These are phyloP conservation scores for Harpagoxenus sublaevis DNA, from an alignment of 2,888 invertebrate genomes.

Conservation along the genomic window DNA sequence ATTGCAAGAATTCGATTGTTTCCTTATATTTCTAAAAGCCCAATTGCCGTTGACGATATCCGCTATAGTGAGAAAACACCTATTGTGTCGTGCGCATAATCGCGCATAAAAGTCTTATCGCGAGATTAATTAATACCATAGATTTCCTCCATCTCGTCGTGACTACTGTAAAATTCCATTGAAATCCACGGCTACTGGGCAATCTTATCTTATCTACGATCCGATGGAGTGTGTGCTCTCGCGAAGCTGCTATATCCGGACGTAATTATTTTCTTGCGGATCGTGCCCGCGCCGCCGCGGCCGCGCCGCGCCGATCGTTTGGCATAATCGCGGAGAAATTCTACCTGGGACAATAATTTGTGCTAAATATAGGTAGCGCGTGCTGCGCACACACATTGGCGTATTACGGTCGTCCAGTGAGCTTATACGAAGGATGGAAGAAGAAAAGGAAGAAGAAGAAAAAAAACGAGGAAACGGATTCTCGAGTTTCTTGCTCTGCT, in stretches of 20 bases:
- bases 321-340: constrained; percentile 81
- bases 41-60: not conserved
- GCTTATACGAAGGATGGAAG: constrained; percentile 2
- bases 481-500: constrained; percentile 70
- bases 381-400: constrained; percentile 62
- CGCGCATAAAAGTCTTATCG: constrained; percentile 9
- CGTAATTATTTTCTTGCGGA: constrained; percentile 76
- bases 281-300: constrained; percentile 45
- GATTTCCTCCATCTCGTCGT: not conserved
- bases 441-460: constrained; percentile 30
- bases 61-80: constrained; percentile 2
- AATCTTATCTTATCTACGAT: constrained; percentile 15
- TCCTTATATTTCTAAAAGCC: not conserved
- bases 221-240: constrained; percentile 11
- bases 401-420: constrained; percentile 63
- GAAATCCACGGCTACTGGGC: constrained; percentile 3
- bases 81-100: constrained; percentile 15
- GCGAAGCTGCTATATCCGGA: constrained; percentile 45
- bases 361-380: constrained; percentile 81
- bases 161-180: constrained; percentile 33
- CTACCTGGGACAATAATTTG: constrained; percentile 77
- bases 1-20: constrained; percentile 23
- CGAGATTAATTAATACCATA: constrained; percentile 37
- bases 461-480: constrained; percentile 65
- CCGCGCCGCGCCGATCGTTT: constrained; percentile 61